Conservation (phyloP, 2,888 invertebrate genomes). For the Andrena bicolor region DNA sequence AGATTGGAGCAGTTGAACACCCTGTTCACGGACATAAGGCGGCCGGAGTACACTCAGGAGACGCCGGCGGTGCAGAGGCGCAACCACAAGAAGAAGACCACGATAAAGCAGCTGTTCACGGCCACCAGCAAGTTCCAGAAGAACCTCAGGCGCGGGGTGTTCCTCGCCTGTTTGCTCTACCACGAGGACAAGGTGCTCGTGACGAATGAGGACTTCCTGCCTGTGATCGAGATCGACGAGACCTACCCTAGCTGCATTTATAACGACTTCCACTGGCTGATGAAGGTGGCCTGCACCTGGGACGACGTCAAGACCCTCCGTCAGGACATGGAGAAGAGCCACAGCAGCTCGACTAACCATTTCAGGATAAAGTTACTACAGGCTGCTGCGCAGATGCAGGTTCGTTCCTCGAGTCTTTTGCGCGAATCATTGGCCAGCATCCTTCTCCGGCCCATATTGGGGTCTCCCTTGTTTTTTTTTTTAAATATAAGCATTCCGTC, state of each 20-base stretch:
- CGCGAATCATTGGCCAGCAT: background rate
- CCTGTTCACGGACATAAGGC: constrained; percentile 90
- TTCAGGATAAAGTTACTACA: constrained; percentile 96
- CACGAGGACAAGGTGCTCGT: constrained; percentile 98
- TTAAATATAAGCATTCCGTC: background rate
- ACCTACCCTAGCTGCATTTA: constrained; percentile 96
- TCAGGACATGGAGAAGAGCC: constrained; percentile 97
- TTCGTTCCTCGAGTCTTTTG: constrained; percentile 56
- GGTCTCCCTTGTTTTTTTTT: background rate
- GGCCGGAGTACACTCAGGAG: constrained; percentile 89
- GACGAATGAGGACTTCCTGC: constrained; percentile 98
- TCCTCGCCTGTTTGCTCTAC: constrained; percentile 96
- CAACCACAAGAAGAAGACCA: constrained; percentile 93
- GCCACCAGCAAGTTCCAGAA: constrained; percentile 99
- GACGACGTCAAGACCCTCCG: constrained; percentile 96
- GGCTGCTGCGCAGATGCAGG: constrained; percentile 96
- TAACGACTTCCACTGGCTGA: constrained; percentile 98
- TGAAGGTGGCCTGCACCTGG: constrained; percentile 99
- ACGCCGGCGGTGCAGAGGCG: constrained; percentile 89
- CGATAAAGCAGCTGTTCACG: constrained; percentile 97
- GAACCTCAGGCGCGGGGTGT: constrained; percentile 95
- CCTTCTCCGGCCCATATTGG: too few species aligned
- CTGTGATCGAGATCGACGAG: constrained; percentile 98
- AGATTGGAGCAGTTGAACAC: constrained; percentile 91
- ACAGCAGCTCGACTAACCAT: constrained; percentile 94